These are phyloP conservation scores for Acipenser oxyrinchus DNA, from an alignment of 2,797 vertebrate species.

Conservation along the genomic window DNA sequence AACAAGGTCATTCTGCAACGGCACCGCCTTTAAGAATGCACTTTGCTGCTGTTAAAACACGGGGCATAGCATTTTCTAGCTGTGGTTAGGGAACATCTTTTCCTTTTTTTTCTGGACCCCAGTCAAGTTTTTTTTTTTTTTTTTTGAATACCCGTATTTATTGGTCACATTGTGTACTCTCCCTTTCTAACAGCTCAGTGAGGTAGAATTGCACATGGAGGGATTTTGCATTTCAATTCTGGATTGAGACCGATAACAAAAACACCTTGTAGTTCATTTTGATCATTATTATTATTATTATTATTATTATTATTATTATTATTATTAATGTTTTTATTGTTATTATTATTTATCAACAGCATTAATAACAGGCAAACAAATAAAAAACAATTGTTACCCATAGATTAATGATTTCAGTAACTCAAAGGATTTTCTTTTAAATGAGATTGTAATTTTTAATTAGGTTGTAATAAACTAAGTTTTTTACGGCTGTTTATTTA, in stretches of 20 bases:
- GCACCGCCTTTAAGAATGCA: no score
- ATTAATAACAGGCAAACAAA: no score
- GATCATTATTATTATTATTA: neutral
- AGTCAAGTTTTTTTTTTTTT: constrained; percentile 57
- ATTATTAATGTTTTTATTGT: no score
- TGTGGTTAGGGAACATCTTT: constrained; percentile 53
- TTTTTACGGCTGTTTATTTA: no score
- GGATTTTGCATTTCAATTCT: neutral
- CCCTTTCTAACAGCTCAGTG: constrained; percentile 45
- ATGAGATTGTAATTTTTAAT: no score
- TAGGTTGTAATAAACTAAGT: no score
- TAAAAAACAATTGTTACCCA: no score
- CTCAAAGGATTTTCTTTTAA: no score
- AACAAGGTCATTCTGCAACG: neutral
- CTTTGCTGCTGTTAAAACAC: constrained; percentile 25
- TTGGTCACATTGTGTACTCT: constrained; percentile 30
- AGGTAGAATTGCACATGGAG: constrained; percentile 10
- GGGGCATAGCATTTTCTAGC: constrained; percentile 54
- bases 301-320: neutral
- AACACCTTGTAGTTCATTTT: neutral
- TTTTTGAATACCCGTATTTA: constrained; percentile 51
- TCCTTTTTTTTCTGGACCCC: constrained; percentile 42
- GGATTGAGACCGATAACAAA: neutral
- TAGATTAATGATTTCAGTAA: no score
- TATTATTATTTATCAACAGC: no score